Conservation (phyloP, 2,113 vertebrate species). For the Datnioides undecimradiatus region DNA sequence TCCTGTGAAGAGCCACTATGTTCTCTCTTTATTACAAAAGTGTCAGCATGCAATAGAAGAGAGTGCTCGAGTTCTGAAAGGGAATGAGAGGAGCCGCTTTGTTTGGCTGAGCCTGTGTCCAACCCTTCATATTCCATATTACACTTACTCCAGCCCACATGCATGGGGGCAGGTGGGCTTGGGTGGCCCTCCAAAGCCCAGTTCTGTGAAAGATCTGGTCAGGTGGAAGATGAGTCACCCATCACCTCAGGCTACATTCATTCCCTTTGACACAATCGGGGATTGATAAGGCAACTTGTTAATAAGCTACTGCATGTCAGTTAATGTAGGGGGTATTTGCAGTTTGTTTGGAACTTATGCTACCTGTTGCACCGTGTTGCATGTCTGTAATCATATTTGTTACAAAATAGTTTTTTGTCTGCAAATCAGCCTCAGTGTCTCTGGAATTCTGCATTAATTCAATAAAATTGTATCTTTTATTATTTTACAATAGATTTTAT, state of each 20-base stretch:
- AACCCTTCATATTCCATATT: not conserved
- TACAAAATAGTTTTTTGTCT: too few species aligned
- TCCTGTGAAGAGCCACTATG: not conserved
- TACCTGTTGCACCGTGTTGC: not conserved
- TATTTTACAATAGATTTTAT: not conserved
- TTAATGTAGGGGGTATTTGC: not conserved
- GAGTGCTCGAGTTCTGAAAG: not conserved
- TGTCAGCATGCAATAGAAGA: not conserved
- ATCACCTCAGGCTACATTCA: not conserved
- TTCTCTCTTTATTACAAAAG: not conserved
- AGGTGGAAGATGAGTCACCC: not conserved
- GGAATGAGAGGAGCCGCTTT: not conserved
- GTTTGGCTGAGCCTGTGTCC: not conserved
- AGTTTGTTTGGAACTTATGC: not conserved
- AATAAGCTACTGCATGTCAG: not conserved
- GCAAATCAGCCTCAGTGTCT: not conserved
- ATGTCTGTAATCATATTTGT: too few species aligned
- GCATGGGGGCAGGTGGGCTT: not conserved
- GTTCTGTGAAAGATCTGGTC: not conserved
- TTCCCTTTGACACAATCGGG: too few species aligned
- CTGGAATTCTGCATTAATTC: not conserved
- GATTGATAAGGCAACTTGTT: too few species aligned
- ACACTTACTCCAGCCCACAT: not conserved
- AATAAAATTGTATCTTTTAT: not conserved
- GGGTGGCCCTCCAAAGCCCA: not conserved